phyloP scores from a whole-genome alignment of 2,797 vertebrate species.

The Melanotaenia pygmaea region DNA sequence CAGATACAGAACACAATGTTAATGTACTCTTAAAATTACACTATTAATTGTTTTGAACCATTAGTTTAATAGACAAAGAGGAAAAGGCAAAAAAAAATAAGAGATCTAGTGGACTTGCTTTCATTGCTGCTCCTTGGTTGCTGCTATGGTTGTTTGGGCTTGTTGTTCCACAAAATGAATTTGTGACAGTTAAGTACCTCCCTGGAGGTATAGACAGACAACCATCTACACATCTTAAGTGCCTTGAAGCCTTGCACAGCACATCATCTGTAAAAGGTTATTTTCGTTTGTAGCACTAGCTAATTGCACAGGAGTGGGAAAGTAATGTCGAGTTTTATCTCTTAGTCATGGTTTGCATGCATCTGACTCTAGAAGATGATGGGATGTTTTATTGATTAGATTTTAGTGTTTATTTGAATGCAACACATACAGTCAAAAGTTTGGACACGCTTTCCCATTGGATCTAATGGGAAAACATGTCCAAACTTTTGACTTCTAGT shows the following conservation, averaged over 20 bases:
- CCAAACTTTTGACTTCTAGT: too few species aligned
- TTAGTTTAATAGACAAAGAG: not conserved
- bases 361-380: not conserved
- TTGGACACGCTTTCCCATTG: too few species aligned
- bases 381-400: not conserved
- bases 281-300: not conserved
- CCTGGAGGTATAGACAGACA: not conserved
- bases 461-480: too few species aligned
- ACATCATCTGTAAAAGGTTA: not conserved
- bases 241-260: not conserved
- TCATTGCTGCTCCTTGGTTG: not conserved
- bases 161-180: not conserved
- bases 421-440: not conserved
- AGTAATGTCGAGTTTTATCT: not conserved
- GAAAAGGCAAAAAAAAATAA: not conserved
- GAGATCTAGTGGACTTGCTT: too few species aligned
- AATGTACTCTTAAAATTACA: too few species aligned
- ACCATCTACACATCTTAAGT: not conserved
- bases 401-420: not conserved
- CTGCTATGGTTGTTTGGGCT: not conserved
- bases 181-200: constrained; percentile 1
- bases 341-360: not conserved
- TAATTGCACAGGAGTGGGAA: not conserved
- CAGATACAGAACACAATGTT: not conserved
- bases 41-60: not conserved